Evolutionary conservation across 2,113 vertebrate species (phyloP), one percentile per base, ranked within the genome.

Genomic region (Leuciscus idus): DNA sequence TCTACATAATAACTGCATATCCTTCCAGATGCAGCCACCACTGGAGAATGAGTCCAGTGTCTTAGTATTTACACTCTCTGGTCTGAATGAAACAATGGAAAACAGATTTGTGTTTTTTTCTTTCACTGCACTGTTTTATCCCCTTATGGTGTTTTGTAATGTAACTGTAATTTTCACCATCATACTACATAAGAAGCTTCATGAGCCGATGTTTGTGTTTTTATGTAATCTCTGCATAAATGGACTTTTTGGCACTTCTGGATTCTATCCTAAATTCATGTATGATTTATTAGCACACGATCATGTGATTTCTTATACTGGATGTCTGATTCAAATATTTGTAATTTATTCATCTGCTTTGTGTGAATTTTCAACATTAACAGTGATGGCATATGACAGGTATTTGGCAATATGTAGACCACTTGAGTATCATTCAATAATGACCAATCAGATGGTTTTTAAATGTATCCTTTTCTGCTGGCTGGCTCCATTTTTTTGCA

Each of bases 241-340:
- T 75, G 91, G 90, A 77, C 64, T 93, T 62, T 92, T 88, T 73
- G 93, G 93, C 9, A 92, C 94, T 13, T 85, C 91, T 79, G 90
- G 81, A 0, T 90, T 90, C 30, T 90, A 90, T 57, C 88, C 89
- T 43, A 89, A 87, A 83, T 86, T 90, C 55, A 64, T 89, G 73
- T 84, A 89, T 82, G 87, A 90, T 52, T 64, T 90, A 61, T 36
- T 90, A 17, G 36, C 55, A 0, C 73, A 73, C 3, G 12, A 77
- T 75, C 87, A 83, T 68, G 73, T 64, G 1, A 90, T 90, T 59
- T 88, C 89, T 57, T 90, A 90, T 73, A 15, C 11, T 11, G 85
- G 77, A 43, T 88, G 89, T 85, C 15, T 90, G 28, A 33, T 76
- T 87, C 89, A 90, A 21, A 61, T 85, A 59, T 90, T 88, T 88